Conservation (phyloP, 2,888 invertebrate genomes). For the Dexiosoma caninum region DNA sequence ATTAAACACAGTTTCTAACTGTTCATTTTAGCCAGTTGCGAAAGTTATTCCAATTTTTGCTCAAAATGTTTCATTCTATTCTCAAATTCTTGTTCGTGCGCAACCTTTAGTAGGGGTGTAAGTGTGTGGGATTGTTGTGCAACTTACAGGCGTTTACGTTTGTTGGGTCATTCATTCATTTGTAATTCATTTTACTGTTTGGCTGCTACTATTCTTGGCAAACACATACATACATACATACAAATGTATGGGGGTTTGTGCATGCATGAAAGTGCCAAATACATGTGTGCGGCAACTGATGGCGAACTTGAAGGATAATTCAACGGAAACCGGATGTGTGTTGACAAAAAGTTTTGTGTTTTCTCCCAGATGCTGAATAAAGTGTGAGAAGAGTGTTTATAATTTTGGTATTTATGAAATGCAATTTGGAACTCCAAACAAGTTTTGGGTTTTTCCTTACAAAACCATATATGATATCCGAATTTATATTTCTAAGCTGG, state of each 20-base stretch:
- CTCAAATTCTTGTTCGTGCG: background rate
- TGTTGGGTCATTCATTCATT: background rate
- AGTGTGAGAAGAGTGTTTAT: background rate
- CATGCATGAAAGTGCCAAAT: background rate
- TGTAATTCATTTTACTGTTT: background rate
- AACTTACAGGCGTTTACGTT: conserved; percentile 6
- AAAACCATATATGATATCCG: too few species aligned
- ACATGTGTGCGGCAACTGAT: background rate
- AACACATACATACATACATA: background rate
- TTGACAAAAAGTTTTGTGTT: conserved; percentile 27
- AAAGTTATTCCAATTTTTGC: too few species aligned
- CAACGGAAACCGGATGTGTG: conserved; percentile 44
- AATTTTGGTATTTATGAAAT: background rate
- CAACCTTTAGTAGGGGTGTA: background rate
- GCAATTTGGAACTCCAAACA: conserved; percentile 31
- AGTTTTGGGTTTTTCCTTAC: background rate
- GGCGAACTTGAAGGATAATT: conserved; percentile 10
- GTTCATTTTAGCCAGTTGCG: too few species aligned
- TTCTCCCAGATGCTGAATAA: background rate
- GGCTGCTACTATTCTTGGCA: background rate
- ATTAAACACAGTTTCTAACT: too few species aligned
- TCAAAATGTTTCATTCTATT: background rate
- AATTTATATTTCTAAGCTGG: background rate
- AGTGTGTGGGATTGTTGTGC: background rate
- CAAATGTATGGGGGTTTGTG: background rate